Evolutionary conservation across 2,797 vertebrate species (phyloP).

Genomic region (Hipposideros larvatus): DNA sequence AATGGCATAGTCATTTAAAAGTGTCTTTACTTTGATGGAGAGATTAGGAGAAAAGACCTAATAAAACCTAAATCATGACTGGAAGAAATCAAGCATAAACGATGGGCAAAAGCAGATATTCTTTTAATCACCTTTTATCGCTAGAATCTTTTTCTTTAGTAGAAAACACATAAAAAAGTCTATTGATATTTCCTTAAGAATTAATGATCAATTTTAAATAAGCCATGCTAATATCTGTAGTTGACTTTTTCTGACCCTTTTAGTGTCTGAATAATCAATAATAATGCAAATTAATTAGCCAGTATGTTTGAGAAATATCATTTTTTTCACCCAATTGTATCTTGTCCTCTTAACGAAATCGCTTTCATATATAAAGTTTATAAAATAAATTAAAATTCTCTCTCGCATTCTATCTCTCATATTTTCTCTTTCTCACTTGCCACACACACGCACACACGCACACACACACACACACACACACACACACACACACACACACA

Average conservation of each 20-base stretch:
- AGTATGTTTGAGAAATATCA: constrained; percentile 37
- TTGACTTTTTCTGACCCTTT: constrained; percentile 60
- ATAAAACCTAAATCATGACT: not conserved
- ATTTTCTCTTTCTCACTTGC: rapidly evolving
- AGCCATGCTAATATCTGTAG: constrained; percentile 64
- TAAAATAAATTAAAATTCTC: not conserved
- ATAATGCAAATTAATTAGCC: not conserved
- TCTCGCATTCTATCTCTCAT: not conserved
- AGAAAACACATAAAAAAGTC: constrained; percentile 9
- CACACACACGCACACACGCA: no score
- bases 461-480: not conserved
- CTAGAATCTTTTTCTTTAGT: constrained; percentile 26
- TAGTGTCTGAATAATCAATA: constrained; percentile 65
- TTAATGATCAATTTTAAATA: constrained; percentile 73
- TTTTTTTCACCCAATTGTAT: constrained; percentile 33
- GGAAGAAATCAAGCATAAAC: not conserved
- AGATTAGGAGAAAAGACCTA: not conserved
- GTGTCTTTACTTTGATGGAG: not conserved
- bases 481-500: not conserved
- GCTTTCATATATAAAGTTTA: not conserved
- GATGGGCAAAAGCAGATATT: not conserved
- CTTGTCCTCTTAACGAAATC: constrained; percentile 21
- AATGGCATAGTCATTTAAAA: constrained; percentile 15
- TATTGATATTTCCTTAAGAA: constrained; percentile 57
- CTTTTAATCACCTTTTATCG: not conserved